phyloP scores from a whole-genome alignment of 2,113 vertebrate species.

The Xiphorhynchus elegans region DNA sequence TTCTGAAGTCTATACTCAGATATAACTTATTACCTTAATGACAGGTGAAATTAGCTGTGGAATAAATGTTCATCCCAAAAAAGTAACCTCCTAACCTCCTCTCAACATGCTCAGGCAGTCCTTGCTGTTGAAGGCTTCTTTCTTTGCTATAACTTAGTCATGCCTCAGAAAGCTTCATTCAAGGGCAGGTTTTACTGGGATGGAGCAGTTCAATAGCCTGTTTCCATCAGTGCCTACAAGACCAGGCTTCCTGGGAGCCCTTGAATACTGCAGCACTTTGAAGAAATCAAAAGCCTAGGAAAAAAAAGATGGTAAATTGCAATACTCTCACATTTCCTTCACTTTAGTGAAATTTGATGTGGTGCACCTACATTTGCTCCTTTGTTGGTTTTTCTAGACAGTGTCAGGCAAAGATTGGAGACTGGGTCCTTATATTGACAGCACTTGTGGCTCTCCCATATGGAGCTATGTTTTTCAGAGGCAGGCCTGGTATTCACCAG shows the following conservation, averaged over 20 bases:
- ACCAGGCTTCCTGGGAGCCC: not conserved
- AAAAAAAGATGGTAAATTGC: not conserved
- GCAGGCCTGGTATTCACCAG: not conserved
- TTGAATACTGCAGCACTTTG: not conserved
- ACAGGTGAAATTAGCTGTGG: not conserved
- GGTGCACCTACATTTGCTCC: not conserved
- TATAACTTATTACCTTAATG: not conserved
- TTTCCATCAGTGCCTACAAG: not conserved
- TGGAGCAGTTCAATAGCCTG: not conserved
- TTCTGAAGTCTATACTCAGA: not conserved
- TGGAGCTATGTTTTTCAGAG: not conserved
- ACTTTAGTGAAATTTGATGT: not conserved
- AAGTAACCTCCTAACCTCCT: not conserved
- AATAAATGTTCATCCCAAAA: not conserved
- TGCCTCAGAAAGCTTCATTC: not conserved
- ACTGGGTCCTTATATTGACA: not conserved
- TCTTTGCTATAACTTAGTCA: not conserved
- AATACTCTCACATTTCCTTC: not conserved
- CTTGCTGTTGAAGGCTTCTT: accelerated
- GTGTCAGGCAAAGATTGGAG: not conserved
- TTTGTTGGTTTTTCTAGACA: not conserved
- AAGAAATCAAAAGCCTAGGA: not conserved
- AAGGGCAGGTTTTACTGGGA: not conserved
- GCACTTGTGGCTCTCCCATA: not conserved
- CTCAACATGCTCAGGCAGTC: not conserved